Evolutionary conservation across 1,140 invertebrate species (phyloP).

Genomic region (Caenorhabditis brenneri): DNA sequence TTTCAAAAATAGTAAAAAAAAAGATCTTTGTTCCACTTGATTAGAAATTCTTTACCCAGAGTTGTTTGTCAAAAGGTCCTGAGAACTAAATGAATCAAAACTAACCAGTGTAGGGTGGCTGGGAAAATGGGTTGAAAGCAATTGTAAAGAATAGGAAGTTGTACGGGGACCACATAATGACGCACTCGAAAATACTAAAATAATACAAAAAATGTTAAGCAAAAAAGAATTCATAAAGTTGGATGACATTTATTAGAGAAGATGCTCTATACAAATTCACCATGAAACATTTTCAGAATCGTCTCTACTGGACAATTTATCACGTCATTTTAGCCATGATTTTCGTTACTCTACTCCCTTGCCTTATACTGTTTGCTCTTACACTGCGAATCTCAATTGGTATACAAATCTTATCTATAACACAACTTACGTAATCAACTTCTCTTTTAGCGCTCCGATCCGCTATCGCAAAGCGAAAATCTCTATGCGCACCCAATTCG

Average conservation of each 20-base stretch:
- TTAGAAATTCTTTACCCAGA: not conserved
- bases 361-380: constrained; percentile 64
- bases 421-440: not conserved
- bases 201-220: not conserved
- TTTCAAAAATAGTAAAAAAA: not conserved
- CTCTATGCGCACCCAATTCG: constrained; percentile 55
- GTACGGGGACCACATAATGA: not conserved
- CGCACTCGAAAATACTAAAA: not conserved
- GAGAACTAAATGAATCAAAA: not conserved
- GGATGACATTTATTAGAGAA: too few species aligned
- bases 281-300: constrained; percentile 65
- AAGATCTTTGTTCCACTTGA: not conserved
- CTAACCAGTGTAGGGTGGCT: not conserved
- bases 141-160: not conserved
- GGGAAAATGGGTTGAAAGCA: not conserved
- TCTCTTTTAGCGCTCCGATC: constrained; percentile 1
- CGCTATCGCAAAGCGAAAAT: constrained; percentile 59
- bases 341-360: constrained; percentile 67
- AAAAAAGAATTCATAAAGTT: not conserved
- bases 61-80: constrained; percentile 3
- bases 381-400: constrained; percentile 66
- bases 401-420: not conserved
- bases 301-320: constrained; percentile 66
- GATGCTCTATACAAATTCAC: too few species aligned
- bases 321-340: constrained; percentile 64